Percentiles rank a stretch among this genome's conserved stretches.
Conservation (phyloP, 2,113 vertebrate genomes). For the Myocastor coypus region DNA sequence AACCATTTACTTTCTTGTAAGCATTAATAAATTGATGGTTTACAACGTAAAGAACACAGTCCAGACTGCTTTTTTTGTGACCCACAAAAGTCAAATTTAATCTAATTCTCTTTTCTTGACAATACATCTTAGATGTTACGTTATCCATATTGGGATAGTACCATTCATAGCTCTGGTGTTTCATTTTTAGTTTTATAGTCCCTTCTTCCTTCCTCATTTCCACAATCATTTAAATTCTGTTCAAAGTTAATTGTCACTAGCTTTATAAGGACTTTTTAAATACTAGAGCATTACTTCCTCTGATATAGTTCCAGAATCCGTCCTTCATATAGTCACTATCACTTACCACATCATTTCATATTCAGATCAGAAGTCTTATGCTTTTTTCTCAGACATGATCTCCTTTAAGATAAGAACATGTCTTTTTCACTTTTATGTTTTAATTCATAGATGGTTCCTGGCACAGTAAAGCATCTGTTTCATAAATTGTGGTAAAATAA, state of each 20-base stretch:
- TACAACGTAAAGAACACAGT: neutral
- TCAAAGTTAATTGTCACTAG: neutral
- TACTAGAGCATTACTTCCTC: neutral
- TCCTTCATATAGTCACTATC: neutral
- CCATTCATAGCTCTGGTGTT: neutral
- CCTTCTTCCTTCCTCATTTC: neutral
- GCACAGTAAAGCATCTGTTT: neutral
- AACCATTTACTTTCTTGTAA: neutral
- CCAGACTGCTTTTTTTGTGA: neutral
- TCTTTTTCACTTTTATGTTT: neutral
- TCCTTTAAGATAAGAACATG: neutral
- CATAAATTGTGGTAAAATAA: slow-evolving; percentile 15
- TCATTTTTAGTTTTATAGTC: neutral
- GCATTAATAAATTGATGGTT: neutral
- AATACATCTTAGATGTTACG: neutral
- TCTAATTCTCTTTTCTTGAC: neutral
- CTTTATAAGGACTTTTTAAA: neutral
- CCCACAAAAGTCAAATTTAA: neutral
- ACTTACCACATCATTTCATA: neutral
- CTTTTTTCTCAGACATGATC: neutral
- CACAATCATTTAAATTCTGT: neutral
- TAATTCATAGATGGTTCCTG: neutral
- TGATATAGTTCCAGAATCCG: neutral
- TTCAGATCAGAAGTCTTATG: neutral
- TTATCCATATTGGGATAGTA: neutral